A percentile compares a stretch with the other conserved stretches of the same genome.
Evolutionary conservation across 1,140 invertebrate genomes (phyloP).

Genomic region (Sinonovacula constricta): DNA sequence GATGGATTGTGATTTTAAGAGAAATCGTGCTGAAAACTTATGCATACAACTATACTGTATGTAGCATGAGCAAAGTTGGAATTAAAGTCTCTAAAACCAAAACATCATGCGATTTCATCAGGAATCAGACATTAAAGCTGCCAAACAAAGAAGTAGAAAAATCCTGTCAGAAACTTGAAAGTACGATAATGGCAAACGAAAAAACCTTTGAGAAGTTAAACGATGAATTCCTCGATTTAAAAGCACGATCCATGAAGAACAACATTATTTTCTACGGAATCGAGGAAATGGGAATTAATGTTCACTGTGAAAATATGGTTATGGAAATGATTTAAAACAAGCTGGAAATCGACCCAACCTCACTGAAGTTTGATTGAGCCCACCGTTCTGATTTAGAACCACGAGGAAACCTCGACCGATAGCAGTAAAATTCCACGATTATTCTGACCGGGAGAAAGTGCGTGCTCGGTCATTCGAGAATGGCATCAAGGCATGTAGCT

Average conservation of each 20-base stretch:
- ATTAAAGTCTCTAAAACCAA: neutral
- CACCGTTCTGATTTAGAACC: neutral
- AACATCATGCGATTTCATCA: neutral
- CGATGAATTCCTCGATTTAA: neutral
- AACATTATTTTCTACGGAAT: neutral
- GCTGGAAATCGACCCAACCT: neutral
- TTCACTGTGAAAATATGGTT: neutral
- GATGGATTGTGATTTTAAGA: no score
- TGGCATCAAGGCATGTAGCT: neutral
- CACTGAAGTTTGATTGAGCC: neutral
- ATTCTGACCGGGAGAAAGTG: neutral
- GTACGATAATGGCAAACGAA: neutral
- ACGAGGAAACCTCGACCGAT: conserved; percentile 5
- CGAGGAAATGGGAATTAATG: neutral
- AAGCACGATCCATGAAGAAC: neutral
- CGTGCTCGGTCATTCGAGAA: no score
- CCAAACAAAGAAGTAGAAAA: neutral
- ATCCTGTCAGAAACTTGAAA: neutral
- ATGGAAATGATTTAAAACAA: neutral
- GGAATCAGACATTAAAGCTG: neutral
- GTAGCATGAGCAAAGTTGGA: neutral
- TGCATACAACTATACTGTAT: no score
- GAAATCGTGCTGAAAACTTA: no score
- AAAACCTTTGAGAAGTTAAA: neutral
- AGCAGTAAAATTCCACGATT: neutral